Conservation (phyloP, 2,797 vertebrate genomes). For the Champsocephalus gunnari region DNA sequence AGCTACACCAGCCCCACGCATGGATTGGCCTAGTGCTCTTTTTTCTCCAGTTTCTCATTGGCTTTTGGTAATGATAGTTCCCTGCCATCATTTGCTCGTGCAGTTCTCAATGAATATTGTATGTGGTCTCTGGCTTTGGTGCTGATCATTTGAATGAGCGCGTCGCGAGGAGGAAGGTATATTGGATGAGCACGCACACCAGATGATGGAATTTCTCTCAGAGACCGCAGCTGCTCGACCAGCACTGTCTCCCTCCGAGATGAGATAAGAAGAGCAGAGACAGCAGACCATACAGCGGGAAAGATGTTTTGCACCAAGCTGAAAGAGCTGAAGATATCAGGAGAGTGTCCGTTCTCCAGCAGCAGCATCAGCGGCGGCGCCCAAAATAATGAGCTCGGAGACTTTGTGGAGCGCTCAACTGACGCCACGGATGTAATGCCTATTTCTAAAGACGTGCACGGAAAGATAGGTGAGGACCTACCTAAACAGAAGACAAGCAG, state of each 20-base stretch:
- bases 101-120: slow-evolving; percentile 80
- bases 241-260: slow-evolving; percentile 59
- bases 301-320: slow-evolving; percentile 98
- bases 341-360: slow-evolving; percentile 97
- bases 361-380: slow-evolving; percentile 69
- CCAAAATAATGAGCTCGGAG: slow-evolving; percentile 82
- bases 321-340: slow-evolving; percentile 95
- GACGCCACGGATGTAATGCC: slow-evolving; percentile 78
- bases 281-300: slow-evolving; percentile 28
- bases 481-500: slow-evolving; percentile 90
- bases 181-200: slow-evolving; percentile 53
- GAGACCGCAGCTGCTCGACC: slow-evolving; percentile 63
- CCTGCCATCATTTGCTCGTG: slow-evolving; percentile 72
- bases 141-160: slow-evolving; percentile 68
- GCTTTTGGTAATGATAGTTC: slow-evolving; percentile 71
- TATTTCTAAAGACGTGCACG: slow-evolving; percentile 86
- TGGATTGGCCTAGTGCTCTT: slow-evolving; percentile 78
- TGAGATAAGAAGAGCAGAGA: slow-evolving; percentile 57
- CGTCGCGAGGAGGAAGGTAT: slow-evolving; percentile 39
- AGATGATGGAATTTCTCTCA: slow-evolving; percentile 73
- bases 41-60: slow-evolving; percentile 76
- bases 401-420: slow-evolving; percentile 82
- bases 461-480: slow-evolving; percentile 76
- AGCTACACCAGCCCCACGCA: slow-evolving; percentile 67
- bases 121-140: slow-evolving; percentile 64